Conservation (phyloP, 1,140 invertebrate species). For the Drosophila seguyi region DNA sequence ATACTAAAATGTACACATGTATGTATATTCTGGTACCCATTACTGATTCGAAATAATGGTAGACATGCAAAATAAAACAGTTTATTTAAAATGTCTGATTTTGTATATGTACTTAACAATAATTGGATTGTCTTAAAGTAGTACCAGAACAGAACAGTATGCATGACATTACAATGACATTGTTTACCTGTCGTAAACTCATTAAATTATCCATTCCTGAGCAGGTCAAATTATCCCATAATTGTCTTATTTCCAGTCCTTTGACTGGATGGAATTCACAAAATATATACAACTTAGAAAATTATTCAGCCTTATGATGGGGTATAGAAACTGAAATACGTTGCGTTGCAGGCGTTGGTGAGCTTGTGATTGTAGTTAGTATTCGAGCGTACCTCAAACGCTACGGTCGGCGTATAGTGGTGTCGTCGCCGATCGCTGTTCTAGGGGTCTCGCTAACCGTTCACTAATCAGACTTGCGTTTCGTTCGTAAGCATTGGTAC, state of each 20-base stretch:
- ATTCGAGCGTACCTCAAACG: constrained; percentile 1
- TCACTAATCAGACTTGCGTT: background rate
- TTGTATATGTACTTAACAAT: too few relatives aligned
- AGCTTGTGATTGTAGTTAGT: background rate
- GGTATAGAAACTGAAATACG: background rate
- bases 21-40: background rate
- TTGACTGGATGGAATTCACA: too few relatives aligned
- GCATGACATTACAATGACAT: background rate
- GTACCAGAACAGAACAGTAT: too few relatives aligned
- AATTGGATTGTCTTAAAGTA: too few relatives aligned
- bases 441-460: background rate
- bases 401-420: background rate
- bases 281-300: background rate
- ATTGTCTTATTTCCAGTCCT: too few relatives aligned
- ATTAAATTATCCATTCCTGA: background rate
- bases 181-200: background rate
- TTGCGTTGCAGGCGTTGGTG: background rate
- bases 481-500: background rate
- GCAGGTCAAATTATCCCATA: too few relatives aligned
- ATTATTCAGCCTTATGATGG: background rate
- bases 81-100: too few relatives aligned
- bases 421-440: constrained; percentile 2
- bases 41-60: background rate
- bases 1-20: background rate
- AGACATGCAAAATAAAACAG: background rate